These are phyloP conservation scores for Rhabdomys pumilio DNA, from an alignment of 2,797 vertebrate genomes.

Conservation along the genomic window DNA sequence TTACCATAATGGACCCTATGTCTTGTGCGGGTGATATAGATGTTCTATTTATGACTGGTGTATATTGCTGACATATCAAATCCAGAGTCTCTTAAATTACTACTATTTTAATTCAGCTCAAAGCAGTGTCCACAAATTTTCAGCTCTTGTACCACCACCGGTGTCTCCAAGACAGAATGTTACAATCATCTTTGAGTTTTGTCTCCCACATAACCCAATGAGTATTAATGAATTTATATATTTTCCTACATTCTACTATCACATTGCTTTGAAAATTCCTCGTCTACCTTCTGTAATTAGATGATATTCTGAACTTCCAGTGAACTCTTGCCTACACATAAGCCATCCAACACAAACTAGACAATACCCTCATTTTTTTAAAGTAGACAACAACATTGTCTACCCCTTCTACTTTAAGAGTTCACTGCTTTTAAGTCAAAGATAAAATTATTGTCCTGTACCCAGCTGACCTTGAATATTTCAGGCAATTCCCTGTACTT, in stretches of 20 bases:
- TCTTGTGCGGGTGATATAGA: no score
- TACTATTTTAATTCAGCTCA: background rate
- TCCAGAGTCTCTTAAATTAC: background rate
- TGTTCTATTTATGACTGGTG: background rate
- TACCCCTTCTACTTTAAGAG: background rate
- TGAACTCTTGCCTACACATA: background rate
- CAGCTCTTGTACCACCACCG: background rate
- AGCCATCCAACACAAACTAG: background rate
- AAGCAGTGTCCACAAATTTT: background rate
- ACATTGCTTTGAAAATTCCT: background rate
- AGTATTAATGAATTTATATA: background rate
- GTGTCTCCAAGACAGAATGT: background rate
- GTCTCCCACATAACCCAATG: background rate
- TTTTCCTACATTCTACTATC: background rate
- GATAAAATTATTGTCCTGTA: conserved; percentile 10
- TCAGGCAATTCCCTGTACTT: background rate
- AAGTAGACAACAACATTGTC: background rate
- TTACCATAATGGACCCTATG: background rate
- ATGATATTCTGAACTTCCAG: conserved; percentile 20
- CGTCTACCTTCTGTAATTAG: background rate
- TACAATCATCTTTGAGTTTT: background rate
- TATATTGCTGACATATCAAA: background rate
- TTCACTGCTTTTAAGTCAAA: background rate
- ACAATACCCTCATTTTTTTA: conserved; percentile 1
- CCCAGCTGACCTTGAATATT: background rate